A percentile compares a stretch with the other conserved stretches of the same genome.
Evolutionary conservation across 64 coral and sea anemone genomes (phyloP).

Genomic region (Montipora efflorescens): DNA sequence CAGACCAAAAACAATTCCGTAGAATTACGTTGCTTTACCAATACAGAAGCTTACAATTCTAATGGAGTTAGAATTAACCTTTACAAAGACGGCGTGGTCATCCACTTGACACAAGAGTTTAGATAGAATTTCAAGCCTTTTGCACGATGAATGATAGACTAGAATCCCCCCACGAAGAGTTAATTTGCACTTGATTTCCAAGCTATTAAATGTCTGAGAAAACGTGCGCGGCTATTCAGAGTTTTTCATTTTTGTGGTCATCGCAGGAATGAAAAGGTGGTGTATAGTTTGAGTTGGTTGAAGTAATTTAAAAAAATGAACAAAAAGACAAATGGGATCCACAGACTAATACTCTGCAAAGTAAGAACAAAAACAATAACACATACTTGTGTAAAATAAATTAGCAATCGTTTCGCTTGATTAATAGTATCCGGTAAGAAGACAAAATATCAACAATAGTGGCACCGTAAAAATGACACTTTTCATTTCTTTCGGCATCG

Average conservation of each 20-base stretch:
- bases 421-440: background rate
- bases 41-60: background rate
- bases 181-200: slow-evolving; percentile 37
- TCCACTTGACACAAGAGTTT: slow-evolving; percentile 29
- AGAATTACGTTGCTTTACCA: background rate
- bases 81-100: slow-evolving; percentile 1
- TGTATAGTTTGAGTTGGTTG: too few relatives aligned
- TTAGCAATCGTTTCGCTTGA: background rate
- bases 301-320: background rate
- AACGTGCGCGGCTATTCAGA: background rate
- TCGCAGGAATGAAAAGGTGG: background rate
- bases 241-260: background rate
- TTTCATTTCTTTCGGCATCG: background rate
- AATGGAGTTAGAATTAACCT: slow-evolving; percentile 1
- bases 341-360: slow-evolving; percentile 8
- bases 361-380: slow-evolving; percentile 9
- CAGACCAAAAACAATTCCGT: too few relatives aligned
- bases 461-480: background rate
- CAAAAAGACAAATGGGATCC: background rate
- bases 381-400: slow-evolving; percentile 36
- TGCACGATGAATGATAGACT: slow-evolving; percentile 27
- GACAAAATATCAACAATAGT: background rate
- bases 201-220: slow-evolving; percentile 25
- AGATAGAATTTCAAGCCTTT: slow-evolving; percentile 17
- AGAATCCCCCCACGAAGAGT: slow-evolving; percentile 57